Evolutionary conservation across 2,888 invertebrate genomes (phyloP), one percentile per base, ranked within the genome.

Genomic region (Gerosis bhagava): DNA sequence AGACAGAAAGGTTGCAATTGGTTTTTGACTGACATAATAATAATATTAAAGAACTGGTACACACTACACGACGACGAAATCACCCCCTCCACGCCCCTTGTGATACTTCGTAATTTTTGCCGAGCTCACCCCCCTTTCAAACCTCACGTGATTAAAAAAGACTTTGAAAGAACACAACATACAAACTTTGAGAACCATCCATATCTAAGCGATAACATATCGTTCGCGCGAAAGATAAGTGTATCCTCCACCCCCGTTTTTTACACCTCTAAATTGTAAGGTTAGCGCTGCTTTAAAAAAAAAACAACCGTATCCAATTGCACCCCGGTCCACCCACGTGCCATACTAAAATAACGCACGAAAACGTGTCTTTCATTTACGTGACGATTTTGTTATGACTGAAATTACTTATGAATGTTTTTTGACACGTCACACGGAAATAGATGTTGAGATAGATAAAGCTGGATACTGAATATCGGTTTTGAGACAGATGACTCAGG

Each of bases 331-430:
- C 57, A 65, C 64, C 67, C 69, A 62, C 65, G 64, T 65, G 64
- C 54, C 53, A 36, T 10, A 63, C 70, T 53, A 69, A 80, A 82
- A 80, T 77, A 80, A 66, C 65, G 63, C 44, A 53, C 51, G 54
- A 63, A 70, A 82, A 83, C 77, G 82, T 83, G 83, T 73, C 69
- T 73, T 83, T 80, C 77, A 78, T 84, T 77, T 83, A 79, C 83
- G 84, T 84, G 87, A 84, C 73, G 82, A 86, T 83, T 77, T 80
- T 84, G 86, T 87, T 87, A 87, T 86, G 84, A 83, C 76, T 68
- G 53, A 74, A 68, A 80, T 82, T 80, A 79, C 76, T 81, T 81
- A 77, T 73, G 75, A 60, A 53, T 49, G 39, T 51, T 60, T 47
- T 47, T 47, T 47, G 40, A 40, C 46, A 40, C 39, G 37, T 39